Evolutionary conservation across 1,140 invertebrate species (phyloP).

Genomic region (Drosophila persimilis): DNA sequence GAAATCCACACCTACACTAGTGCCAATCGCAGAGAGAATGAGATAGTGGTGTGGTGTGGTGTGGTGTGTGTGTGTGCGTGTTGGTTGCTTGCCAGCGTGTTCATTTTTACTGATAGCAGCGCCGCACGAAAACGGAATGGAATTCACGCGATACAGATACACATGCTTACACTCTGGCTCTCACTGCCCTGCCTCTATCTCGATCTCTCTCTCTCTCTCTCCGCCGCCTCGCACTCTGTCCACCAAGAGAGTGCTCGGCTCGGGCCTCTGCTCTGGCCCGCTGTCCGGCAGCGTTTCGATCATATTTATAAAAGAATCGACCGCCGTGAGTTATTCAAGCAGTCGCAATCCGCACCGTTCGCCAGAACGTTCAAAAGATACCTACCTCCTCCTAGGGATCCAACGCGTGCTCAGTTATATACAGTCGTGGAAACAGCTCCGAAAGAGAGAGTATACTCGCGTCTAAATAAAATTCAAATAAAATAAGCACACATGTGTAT

Average conservation of each 20-base stretch:
- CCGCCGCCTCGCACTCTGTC: background rate
- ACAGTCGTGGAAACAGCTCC: slow-evolving; percentile 3
- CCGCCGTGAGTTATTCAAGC: slow-evolving; percentile 64
- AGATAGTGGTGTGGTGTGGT: slow-evolving; percentile 1
- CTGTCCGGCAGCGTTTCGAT: slow-evolving; percentile 38
- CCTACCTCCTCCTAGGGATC: too few relatives aligned
- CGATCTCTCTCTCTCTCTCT: slow-evolving; percentile 12
- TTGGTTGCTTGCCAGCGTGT: slow-evolving; percentile 53
- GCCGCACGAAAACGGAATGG: slow-evolving; percentile 34
- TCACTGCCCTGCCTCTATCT: slow-evolving; percentile 13
- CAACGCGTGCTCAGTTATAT: too few relatives aligned
- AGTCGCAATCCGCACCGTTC: slow-evolving; percentile 64
- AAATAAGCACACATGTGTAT: slow-evolving; percentile 50
- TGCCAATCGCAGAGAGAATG: background rate
- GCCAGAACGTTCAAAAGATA: slow-evolving; percentile 62
- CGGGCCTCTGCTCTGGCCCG: slow-evolving; percentile 16
- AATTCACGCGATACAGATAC: slow-evolving; percentile 77
- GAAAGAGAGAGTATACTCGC: slow-evolving; percentile 22
- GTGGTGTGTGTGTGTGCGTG: slow-evolving; percentile 6
- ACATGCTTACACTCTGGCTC: slow-evolving; percentile 34
- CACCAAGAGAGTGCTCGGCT: background rate
- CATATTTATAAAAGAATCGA: slow-evolving; percentile 80
- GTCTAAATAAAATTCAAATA: slow-evolving; percentile 16
- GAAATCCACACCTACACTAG: slow-evolving; percentile 27
- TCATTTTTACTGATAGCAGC: slow-evolving; percentile 65